Evolutionary conservation across 1,140 invertebrate genomes (phyloP).

Genomic region (Holcopasites calliopsidis): DNA sequence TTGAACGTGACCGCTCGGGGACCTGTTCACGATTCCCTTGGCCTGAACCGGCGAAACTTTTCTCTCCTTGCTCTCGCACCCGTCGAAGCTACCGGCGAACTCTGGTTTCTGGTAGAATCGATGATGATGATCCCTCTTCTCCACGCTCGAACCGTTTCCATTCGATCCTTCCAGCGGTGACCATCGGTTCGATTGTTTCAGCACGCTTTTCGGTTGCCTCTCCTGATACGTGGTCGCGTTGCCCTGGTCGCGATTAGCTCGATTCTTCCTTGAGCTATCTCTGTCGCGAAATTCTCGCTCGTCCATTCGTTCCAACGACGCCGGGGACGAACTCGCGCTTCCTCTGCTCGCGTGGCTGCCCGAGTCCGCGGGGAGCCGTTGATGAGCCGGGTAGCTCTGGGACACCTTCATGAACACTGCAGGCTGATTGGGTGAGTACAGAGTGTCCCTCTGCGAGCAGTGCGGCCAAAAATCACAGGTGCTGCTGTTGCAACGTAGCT

Average conservation of each 20-base stretch:
- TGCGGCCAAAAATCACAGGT: slow-evolving; percentile 82
- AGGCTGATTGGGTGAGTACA: slow-evolving; percentile 71
- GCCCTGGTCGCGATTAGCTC: slow-evolving; percentile 37
- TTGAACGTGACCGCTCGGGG: slow-evolving; percentile 65
- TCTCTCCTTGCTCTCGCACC: slow-evolving; percentile 54
- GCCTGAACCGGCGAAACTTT: slow-evolving; percentile 76
- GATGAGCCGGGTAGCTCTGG: slow-evolving; percentile 81
- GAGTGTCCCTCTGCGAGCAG: slow-evolving; percentile 78
- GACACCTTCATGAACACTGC: slow-evolving; percentile 79
- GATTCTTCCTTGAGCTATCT: slow-evolving; percentile 58
- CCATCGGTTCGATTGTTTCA: slow-evolving; percentile 63
- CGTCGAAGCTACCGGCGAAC: slow-evolving; percentile 53
- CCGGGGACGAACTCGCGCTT: slow-evolving; percentile 73
- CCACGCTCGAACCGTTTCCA: slow-evolving; percentile 58
- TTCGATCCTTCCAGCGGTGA: slow-evolving; percentile 48
- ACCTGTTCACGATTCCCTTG: slow-evolving; percentile 65
- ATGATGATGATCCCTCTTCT: slow-evolving; percentile 50
- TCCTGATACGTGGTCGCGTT: slow-evolving; percentile 54
- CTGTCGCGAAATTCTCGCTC: slow-evolving; percentile 62
- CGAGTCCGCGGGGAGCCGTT: slow-evolving; percentile 68
- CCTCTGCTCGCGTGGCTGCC: slow-evolving; percentile 60
- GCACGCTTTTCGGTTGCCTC: slow-evolving; percentile 61
- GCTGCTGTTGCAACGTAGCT: slow-evolving; percentile 78
- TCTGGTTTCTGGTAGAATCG: slow-evolving; percentile 57
- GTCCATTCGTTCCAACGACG: slow-evolving; percentile 72